These are phyloP conservation scores for Drosophila carrolli DNA, from an alignment of 1,140 invertebrate species.

Conservation along the genomic window DNA sequence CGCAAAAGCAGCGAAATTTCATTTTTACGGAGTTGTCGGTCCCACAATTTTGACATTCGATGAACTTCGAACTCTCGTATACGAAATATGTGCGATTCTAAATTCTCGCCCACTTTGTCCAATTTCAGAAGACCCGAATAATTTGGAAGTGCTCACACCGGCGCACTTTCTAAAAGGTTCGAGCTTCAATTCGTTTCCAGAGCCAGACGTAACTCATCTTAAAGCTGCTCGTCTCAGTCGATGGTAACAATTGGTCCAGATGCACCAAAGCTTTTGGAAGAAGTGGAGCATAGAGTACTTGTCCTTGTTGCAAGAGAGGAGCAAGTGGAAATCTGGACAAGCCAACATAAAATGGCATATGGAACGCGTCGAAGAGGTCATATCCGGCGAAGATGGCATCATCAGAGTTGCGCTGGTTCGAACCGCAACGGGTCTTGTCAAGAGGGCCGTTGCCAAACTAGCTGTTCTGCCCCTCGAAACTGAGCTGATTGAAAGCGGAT, in stretches of 20 bases:
- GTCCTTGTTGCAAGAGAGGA: conserved; percentile 3
- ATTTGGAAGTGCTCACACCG: not conserved
- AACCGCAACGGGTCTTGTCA: not conserved
- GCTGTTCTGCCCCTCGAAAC: not conserved
- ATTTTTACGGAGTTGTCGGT: too few relatives aligned
- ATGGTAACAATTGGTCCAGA: not conserved
- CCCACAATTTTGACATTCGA: not conserved
- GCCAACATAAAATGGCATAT: not conserved
- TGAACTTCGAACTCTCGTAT: not conserved
- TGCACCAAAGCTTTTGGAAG: not conserved
- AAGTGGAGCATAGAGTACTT: not conserved
- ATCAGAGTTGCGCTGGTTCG: not conserved
- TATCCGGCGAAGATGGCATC: not conserved
- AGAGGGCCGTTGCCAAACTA: not conserved
- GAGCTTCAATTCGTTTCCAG: not conserved
- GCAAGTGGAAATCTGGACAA: not conserved
- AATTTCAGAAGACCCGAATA: conserved; percentile 2
- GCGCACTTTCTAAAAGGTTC: not conserved
- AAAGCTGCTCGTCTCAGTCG: not conserved
- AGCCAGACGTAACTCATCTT: not conserved
- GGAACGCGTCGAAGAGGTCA: not conserved
- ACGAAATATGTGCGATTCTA: not conserved
- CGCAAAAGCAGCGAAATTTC: too few relatives aligned
- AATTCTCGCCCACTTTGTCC: not conserved
- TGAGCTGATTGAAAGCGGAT: too few relatives aligned